These are phyloP conservation scores for Phyto melanocephala DNA, from an alignment of 2,888 invertebrate genomes.

Conservation along the genomic window DNA sequence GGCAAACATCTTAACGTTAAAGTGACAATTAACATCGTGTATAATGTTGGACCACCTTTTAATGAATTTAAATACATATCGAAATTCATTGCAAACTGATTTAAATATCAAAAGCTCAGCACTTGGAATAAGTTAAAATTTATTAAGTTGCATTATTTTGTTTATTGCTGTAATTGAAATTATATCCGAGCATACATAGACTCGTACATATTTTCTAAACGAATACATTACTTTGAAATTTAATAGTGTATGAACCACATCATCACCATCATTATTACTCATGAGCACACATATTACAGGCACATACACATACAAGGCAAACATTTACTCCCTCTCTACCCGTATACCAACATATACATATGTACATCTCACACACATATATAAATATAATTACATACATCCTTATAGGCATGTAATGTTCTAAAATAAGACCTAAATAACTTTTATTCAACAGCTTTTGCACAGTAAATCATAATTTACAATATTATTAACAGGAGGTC, in stretches of 20 bases:
- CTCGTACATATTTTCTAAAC: not conserved
- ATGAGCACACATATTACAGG: not conserved
- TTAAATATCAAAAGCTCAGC: no score
- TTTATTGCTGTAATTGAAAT: not conserved
- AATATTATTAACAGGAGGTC: slow-evolving; percentile 67
- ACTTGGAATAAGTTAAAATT: no score
- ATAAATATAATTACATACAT: not conserved
- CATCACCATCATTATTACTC: not conserved
- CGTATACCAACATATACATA: not conserved
- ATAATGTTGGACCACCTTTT: no score
- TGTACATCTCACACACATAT: not conserved
- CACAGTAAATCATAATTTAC: slow-evolving; percentile 73
- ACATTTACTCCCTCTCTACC: no score
- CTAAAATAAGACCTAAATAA: slow-evolving; percentile 44
- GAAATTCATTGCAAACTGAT: no score
- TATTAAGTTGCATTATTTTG: no score
- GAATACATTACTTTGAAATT: slow-evolving; percentile 21
- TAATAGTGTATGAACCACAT: slow-evolving; percentile 25
- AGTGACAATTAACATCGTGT: no score
- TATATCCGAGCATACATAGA: not conserved
- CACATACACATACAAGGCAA: no score
- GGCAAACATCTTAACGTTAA: no score
- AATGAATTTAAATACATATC: no score
- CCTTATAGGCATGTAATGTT: not conserved
- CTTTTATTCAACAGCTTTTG: slow-evolving; percentile 57